Evolutionary conservation across 2,888 invertebrate genomes (phyloP).

Genomic region (Megastigmus dorsalis): DNA sequence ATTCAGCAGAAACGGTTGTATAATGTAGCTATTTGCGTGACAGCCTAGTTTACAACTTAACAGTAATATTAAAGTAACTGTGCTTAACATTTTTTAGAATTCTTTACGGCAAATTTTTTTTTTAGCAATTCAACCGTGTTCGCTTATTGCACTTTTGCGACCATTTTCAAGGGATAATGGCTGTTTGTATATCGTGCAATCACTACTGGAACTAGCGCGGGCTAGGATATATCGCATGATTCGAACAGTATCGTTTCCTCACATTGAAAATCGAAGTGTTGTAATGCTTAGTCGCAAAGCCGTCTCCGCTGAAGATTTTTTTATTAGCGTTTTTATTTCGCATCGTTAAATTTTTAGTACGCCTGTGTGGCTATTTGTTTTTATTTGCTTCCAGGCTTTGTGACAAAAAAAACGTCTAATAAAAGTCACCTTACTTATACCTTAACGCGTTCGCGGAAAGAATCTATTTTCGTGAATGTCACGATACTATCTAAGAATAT

Average conservation of each 20-base stretch:
- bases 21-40: no score
- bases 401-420: constrained; percentile 10
- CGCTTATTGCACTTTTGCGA: no score
- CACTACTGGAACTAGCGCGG: no score
- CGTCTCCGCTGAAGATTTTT: not conserved
- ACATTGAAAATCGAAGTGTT: not conserved
- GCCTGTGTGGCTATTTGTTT: constrained; percentile 17
- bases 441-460: constrained; percentile 9
- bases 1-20: no score
- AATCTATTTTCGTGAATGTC: constrained; percentile 21
- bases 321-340: constrained; percentile 20
- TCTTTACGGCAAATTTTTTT: not conserved
- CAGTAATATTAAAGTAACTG: no score
- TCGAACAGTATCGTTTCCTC: no score
- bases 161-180: no score
- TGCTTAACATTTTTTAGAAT: no score
- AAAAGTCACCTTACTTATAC: constrained; percentile 29
- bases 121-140: no score
- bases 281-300: not conserved
- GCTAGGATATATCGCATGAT: no score
- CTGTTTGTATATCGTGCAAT: no score
- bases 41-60: no score
- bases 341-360: constrained; percentile 36
- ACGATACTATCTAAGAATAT: constrained; percentile 5
- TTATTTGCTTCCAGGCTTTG: constrained; percentile 7